These are phyloP conservation scores for Raja brachyura DNA, from an alignment of 2,113 vertebrate genomes.

Conservation along the genomic window DNA sequence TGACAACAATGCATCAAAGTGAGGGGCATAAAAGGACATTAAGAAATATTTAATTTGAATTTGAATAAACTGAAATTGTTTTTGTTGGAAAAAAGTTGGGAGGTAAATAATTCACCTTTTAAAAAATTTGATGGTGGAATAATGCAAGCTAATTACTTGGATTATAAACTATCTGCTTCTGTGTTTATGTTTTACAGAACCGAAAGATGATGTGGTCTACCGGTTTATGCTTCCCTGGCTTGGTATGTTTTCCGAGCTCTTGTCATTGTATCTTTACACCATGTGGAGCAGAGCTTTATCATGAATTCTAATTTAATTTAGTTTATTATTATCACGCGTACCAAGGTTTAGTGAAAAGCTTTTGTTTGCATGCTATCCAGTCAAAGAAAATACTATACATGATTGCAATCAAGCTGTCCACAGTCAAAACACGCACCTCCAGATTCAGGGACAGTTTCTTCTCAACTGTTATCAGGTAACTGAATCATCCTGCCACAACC, in stretches of 20 bases:
- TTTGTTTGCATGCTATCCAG: too few relatives aligned
- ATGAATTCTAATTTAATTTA: neutral
- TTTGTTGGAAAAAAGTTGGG: neutral
- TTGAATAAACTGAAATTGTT: neutral
- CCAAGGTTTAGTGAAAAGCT: too few relatives aligned
- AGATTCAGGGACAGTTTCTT: too few relatives aligned
- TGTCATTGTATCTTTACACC: neutral
- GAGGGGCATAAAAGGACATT: neutral
- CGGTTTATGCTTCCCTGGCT: conserved; percentile 64
- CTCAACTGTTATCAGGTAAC: too few relatives aligned
- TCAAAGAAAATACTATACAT: too few relatives aligned
- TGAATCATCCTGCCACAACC: too few relatives aligned
- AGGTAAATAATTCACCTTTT: neutral
- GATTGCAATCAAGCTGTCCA: too few relatives aligned
- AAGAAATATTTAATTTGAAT: neutral
- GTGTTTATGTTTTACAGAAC: conserved; percentile 53
- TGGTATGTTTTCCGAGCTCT: conserved; percentile 53
- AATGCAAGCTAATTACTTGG: neutral
- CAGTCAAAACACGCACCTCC: too few relatives aligned
- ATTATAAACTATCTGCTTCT: neutral
- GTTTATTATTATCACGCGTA: too few relatives aligned
- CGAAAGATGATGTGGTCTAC: conserved; percentile 65
- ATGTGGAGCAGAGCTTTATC: neutral
- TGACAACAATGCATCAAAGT: neutral
- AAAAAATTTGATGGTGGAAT: too few relatives aligned